A percentile compares a stretch with the other conserved stretches of the same genome.
Evolutionary conservation across 2,888 invertebrate genomes (phyloP).

Genomic region (Xanthorhoe designata): DNA sequence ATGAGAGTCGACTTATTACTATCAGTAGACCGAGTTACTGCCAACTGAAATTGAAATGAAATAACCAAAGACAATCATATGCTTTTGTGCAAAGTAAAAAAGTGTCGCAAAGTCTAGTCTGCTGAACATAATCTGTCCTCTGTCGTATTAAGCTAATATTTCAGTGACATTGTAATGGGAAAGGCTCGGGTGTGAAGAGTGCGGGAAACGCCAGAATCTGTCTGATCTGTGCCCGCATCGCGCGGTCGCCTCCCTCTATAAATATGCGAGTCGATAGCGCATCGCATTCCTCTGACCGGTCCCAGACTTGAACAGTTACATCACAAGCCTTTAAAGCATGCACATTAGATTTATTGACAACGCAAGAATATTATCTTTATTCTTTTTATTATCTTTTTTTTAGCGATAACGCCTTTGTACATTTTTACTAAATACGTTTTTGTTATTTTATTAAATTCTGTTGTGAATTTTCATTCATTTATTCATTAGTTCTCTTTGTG

Average conservation of each 20-base stretch:
- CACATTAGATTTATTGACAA: background rate
- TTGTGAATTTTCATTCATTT: no score
- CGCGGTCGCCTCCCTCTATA: slow-evolving; percentile 59
- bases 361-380: no score
- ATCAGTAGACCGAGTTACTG: no score
- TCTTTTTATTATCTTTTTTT: no score
- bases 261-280: slow-evolving; percentile 69
- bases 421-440: no score
- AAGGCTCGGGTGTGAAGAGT: slow-evolving; percentile 36
- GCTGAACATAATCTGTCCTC: slow-evolving; percentile 24
- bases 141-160: slow-evolving; percentile 44
- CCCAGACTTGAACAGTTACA: slow-evolving; percentile 48
- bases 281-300: slow-evolving; percentile 54
- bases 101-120: slow-evolving; percentile 1
- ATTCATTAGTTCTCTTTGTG: no score
- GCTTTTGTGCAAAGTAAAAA: background rate
- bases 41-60: background rate
- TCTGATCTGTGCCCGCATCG: slow-evolving; percentile 52
- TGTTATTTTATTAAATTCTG: no score
- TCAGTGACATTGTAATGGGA: slow-evolving; percentile 44
- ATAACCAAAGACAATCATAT: background rate
- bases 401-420: no score
- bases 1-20: no score
- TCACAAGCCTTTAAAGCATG: slow-evolving; percentile 44
- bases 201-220: slow-evolving; percentile 38